phyloP scores from a whole-genome alignment of 2,888 invertebrate species.

The Stenodera caucasica region DNA sequence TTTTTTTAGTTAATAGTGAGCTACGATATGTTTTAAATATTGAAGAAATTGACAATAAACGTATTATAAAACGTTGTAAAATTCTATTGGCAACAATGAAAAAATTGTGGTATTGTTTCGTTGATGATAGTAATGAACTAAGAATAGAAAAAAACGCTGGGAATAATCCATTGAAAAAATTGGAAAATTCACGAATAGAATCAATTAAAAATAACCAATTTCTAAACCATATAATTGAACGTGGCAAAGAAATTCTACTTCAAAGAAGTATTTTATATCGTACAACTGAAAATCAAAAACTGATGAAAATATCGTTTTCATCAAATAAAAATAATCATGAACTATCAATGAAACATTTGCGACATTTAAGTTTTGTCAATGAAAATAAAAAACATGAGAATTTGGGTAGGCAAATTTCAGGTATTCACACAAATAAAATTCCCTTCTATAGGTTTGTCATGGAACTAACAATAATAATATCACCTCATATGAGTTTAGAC shows the following conservation, averaged over 20 bases:
- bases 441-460: no score
- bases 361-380: slow-evolving; percentile 32
- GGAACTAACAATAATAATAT: no score
- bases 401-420: slow-evolving; percentile 37
- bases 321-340: slow-evolving; percentile 22
- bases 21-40: slow-evolving; percentile 36
- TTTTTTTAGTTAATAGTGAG: slow-evolving; percentile 45
- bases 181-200: slow-evolving; percentile 17
- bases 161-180: background rate
- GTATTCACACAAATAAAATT: no score
- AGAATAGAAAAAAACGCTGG: background rate
- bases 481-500: no score
- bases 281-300: slow-evolving; percentile 29
- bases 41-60: slow-evolving; percentile 28
- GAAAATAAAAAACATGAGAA: slow-evolving; percentile 21
- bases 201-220: slow-evolving; percentile 26
- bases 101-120: slow-evolving; percentile 38
- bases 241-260: slow-evolving; percentile 46
- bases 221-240: slow-evolving; percentile 41
- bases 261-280: slow-evolving; percentile 48
- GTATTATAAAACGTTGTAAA: slow-evolving; percentile 46
- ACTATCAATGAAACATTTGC: slow-evolving; percentile 29
- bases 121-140: slow-evolving; percentile 25
- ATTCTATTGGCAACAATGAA: slow-evolving; percentile 40
- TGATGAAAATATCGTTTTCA: background rate